Evolutionary conservation across 92 coral and sea anemone species (phyloP), one percentile per base, ranked within the genome.

Genomic region (Phenganax marumi): DNA sequence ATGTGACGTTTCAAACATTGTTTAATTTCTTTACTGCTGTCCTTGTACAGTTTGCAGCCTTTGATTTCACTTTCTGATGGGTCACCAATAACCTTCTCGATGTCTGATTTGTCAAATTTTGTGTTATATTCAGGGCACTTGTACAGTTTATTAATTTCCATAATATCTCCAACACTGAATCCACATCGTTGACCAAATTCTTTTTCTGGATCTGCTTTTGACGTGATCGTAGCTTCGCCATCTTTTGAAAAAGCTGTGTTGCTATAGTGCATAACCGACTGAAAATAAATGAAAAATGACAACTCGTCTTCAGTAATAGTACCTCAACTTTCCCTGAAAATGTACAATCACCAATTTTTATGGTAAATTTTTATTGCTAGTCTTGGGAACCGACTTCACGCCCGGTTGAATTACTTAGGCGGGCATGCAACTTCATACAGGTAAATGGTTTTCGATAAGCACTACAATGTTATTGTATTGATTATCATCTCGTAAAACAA

Each of bases 221-320:
- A 88, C 12, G 87, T 53, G 18, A 96, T 83, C 0, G 99, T 96
- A 65, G 80, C 84, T 0, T 72, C 62, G 12, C 70, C 86, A 68
- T 92, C 88, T 12, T 88, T 88, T 12, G 85, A 80, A 74, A 96
- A 96, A 0, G 99, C 99, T 3, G 82, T 74, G 80, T 96, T 96
- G 90, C 93, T 91, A 91, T 96, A 96, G 69, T 96, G 96, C 58
- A 96, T 87, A 18, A 90, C 92, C 25, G 99, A 96, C 99, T 96
- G 82, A 14, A 70, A 25, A 33, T 71, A 50, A n/a, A n/a, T n/a
- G n/a, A 33, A 33, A 33, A 33, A 33, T 33, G 5, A 33, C 43
- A 33, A 33, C 43, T 33, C 43, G 43, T 33, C 5, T 33, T 33
- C 43, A 33, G 2, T 33, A 1, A 5, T 33, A 33, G 43, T 33